Evolutionary conservation across 2,113 vertebrate species (phyloP).

Genomic region (Cryptomyrus ogoouensis): DNA sequence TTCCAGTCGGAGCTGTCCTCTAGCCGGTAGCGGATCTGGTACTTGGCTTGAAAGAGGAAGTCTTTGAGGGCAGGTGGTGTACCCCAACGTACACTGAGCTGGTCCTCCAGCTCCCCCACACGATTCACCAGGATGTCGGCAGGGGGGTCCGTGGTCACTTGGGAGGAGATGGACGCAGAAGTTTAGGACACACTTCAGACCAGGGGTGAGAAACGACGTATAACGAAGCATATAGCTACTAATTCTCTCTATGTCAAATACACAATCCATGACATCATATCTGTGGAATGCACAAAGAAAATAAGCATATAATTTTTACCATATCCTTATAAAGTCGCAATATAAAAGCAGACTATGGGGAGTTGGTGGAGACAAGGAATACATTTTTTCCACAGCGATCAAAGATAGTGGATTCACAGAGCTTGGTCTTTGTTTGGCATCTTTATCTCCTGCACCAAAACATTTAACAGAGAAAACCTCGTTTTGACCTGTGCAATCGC

Average conservation of each 20-base stretch:
- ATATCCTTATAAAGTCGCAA: not conserved
- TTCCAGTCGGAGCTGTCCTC: conserved; percentile 93
- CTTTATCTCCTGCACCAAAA: not conserved
- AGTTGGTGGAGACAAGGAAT: not conserved
- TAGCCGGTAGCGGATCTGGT: conserved; percentile 92
- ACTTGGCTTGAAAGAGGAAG: conserved; percentile 93
- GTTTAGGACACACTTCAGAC: not conserved
- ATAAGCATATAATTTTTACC: conserved; percentile 15
- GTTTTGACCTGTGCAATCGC: not conserved
- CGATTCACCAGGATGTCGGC: conserved; percentile 80
- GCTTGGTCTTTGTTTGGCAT: not conserved
- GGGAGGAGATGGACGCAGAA: conserved; percentile 17
- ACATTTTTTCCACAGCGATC: not conserved
- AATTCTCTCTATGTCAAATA: not conserved
- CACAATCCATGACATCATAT: conserved; percentile 2
- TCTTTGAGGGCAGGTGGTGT: conserved; percentile 84
- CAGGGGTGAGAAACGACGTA: not conserved
- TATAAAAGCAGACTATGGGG: not conserved
- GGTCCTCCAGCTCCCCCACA: conserved; percentile 84
- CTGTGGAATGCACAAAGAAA: conserved; percentile 2
- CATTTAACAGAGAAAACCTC: not conserved
- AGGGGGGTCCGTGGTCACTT: conserved; percentile 91
- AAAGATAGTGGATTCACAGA: not conserved
- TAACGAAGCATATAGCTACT: not conserved
- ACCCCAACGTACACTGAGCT: conserved; percentile 88